Conservation (phyloP, 2,888 invertebrate species). For the Notodonta dromedarius region DNA sequence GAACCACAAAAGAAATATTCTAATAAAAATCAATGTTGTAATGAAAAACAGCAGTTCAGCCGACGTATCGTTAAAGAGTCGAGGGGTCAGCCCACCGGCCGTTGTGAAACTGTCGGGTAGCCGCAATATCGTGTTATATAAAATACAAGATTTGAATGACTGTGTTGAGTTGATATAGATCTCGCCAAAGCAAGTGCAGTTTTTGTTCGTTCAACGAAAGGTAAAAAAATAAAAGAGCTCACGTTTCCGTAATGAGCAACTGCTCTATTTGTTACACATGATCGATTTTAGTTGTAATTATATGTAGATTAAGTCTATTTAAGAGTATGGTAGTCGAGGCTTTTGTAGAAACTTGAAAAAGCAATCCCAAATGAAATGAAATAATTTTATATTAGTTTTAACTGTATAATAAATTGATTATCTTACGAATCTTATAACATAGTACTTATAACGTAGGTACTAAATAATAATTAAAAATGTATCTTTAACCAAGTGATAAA, state of each 20-base stretch:
- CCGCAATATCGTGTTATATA: constrained; percentile 76
- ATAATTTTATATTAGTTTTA: too few relatives aligned
- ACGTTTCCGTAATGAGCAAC: constrained; percentile 25
- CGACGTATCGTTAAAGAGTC: constrained; percentile 27
- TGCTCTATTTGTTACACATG: constrained; percentile 29
- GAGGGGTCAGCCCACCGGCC: constrained; percentile 38
- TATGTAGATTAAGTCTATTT: constrained; percentile 8
- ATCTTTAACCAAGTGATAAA: background rate
- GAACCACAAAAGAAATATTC: constrained; percentile 19
- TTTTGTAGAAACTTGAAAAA: background rate
- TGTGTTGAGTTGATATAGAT: constrained; percentile 56
- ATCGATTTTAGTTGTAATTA: constrained; percentile 20
- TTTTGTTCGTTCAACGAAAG: constrained; percentile 48
- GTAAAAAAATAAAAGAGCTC: constrained; percentile 36
- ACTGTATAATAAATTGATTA: too few relatives aligned
- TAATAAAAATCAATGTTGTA: constrained; percentile 25
- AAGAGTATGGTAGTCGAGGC: background rate
- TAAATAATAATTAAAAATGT: too few relatives aligned
- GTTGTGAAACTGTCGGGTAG: constrained; percentile 65
- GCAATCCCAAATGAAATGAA: too few relatives aligned
- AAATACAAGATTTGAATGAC: constrained; percentile 62
- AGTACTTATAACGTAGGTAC: too few relatives aligned
- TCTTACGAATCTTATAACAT: too few relatives aligned
- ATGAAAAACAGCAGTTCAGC: constrained; percentile 22
- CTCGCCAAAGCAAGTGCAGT: constrained; percentile 49